Percentiles rank a stretch among this genome's conserved stretches.
These are phyloP conservation scores for Zoroaster sp. DNA, from an alignment of 53 echinoderm and acorn worm genomes.

Conservation along the genomic window DNA sequence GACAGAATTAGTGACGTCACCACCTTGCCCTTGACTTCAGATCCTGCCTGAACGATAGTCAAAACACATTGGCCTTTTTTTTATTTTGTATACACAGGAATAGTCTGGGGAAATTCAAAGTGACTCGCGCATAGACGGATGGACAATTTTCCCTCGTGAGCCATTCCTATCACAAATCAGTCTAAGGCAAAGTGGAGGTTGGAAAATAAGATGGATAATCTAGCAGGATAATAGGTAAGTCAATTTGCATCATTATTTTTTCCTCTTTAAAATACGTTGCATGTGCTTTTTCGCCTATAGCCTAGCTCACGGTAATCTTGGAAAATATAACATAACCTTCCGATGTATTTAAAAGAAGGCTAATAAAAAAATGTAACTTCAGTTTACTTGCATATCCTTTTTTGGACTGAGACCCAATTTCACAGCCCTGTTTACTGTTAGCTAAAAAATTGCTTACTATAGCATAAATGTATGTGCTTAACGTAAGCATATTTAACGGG, in stretches of 20 bases:
- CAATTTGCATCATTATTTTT: not conserved
- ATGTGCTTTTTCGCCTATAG: no score
- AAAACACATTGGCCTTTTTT: slow-evolving; percentile 1
- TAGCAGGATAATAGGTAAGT: not conserved
- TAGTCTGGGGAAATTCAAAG: not conserved
- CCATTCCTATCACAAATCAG: not conserved
- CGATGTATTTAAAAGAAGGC: no score
- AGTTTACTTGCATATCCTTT: no score
- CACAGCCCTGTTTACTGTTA: no score
- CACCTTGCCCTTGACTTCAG: slow-evolving; percentile 17
- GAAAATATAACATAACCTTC: no score
- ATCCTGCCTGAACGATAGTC: not conserved
- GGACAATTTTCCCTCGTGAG: not conserved
- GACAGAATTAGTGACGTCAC: slow-evolving; percentile 2
- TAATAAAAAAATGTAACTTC: no score
- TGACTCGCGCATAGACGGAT: not conserved
- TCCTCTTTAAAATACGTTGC: no score
- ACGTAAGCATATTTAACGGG: no score
- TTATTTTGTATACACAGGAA: not conserved
- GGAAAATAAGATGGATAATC: not conserved
- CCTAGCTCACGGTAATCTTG: no score
- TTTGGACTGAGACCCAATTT: no score
- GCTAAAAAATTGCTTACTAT: no score
- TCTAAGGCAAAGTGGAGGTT: not conserved
- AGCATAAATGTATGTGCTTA: no score